Evolutionary conservation across 2,113 vertebrate genomes (phyloP), one percentile per base, ranked within the genome.

Genomic region (Tor tambroides): DNA sequence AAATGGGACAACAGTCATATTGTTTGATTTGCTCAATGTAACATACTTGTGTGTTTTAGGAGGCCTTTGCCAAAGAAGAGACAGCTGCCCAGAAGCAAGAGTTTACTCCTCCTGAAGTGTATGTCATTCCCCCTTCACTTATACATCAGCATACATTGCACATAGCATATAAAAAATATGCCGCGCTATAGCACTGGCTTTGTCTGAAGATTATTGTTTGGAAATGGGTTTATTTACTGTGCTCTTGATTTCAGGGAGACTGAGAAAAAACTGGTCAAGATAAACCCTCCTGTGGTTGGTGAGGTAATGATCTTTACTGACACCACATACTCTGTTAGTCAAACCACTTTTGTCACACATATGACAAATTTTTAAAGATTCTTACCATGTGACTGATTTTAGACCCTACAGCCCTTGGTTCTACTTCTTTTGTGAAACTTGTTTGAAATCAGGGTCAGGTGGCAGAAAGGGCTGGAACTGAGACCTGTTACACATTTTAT

Each of bases 211-310:
- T 71, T 30, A 28, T 5, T 63, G 23, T 11, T 43, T 3, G 4
- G 30, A 41, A 32, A 4, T 11, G 11, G 46, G 12, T 46, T 46
- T 75, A 38, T 75, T 15, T 26, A 77, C 5, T 76, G 8, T 59
- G 69, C 63, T 59, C 15, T n/a, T 72, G n/a, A 63, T 77, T 85
- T 38, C 38, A 92, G 89, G 51, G 49, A 21, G 15, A 17, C 82
- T 1, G 95, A 95, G 19, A 96, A 96, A 86, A 96, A 96, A 51
- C 88, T 97, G 49, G 95, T 97, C 88, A 96, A 96, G 90, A 96
- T 96, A 63, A 91, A 90, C 5, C 92, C 94, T 0, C 92, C 95
- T 30, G 91, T 95, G 0, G 91, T 93, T 72, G 95, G 92, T 88
- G 95, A 96, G 94, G 96, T 97, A 81, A 85, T n/a, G 3, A 76